Percentiles rank a stretch among this genome's conserved stretches.
These are phyloP conservation scores for Phortica variegata DNA, from an alignment of 1,140 invertebrate genomes.

Conservation along the genomic window DNA sequence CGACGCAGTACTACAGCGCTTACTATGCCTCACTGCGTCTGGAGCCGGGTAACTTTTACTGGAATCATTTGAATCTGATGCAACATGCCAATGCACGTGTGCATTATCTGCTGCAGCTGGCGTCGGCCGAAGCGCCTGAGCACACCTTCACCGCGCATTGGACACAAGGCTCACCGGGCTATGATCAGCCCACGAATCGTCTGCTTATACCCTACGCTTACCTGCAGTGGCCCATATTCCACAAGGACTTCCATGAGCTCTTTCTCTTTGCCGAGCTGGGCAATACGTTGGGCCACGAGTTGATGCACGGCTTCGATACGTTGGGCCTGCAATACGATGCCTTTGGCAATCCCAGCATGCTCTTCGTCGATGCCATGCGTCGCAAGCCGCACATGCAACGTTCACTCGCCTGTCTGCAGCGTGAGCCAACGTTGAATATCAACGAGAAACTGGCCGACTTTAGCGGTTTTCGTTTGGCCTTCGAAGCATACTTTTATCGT, in stretches of 20 bases:
- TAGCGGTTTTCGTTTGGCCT: constrained; percentile 16
- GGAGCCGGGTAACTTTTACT: constrained; percentile 1
- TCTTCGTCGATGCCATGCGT: background rate
- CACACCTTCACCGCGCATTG: constrained; percentile 4
- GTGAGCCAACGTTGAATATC: constrained; percentile 11
- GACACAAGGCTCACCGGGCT: constrained; percentile 4
- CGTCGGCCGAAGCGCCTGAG: background rate
- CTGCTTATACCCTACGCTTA: constrained; percentile 14
- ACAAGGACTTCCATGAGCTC: constrained; percentile 2
- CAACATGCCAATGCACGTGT: background rate
- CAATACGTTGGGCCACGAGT: constrained; percentile 14
- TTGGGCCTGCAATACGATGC: constrained; percentile 3
- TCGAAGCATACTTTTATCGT: constrained; percentile 5
- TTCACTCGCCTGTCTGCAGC: constrained; percentile 2
- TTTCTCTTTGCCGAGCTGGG: constrained; percentile 14
- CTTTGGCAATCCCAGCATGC: background rate
- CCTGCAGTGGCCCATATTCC: constrained; percentile 13
- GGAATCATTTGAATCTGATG: constrained; percentile 8
- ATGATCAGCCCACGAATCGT: constrained; percentile 6
- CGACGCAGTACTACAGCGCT: background rate
- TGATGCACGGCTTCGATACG: constrained; percentile 15
- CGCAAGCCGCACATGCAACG: background rate
- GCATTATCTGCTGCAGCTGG: background rate
- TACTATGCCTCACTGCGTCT: background rate
- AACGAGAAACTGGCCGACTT: constrained; percentile 15